Conservation (phyloP, 2,113 vertebrate genomes). For the Callopanchax toddi region DNA sequence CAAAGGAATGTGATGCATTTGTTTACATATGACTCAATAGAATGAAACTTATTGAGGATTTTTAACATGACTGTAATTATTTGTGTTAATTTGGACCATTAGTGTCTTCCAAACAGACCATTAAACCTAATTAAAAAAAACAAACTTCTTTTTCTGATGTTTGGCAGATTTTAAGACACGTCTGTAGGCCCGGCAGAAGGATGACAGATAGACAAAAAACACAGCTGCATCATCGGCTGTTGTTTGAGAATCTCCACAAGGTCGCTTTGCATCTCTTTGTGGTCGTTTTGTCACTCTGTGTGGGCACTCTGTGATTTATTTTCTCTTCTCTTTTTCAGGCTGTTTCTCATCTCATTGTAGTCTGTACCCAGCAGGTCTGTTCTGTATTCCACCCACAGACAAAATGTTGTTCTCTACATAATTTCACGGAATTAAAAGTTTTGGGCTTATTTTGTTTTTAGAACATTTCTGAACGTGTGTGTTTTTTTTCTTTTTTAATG, state of each 20-base stretch:
- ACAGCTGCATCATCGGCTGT: not conserved
- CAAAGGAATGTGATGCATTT: not conserved
- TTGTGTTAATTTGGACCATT: not conserved
- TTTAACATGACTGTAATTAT: not conserved
- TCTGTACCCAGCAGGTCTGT: not conserved
- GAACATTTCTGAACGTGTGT: no score
- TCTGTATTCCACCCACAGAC: not conserved
- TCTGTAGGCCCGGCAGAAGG: conserved; percentile 1
- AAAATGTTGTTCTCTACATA: not conserved
- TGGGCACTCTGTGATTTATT: not conserved
- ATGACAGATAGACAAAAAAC: conserved; percentile 1
- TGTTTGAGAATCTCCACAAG: not conserved
- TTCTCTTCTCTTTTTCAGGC: not conserved
- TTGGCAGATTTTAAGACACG: not conserved
- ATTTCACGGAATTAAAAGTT: not conserved
- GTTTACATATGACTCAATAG: conserved; percentile 5
- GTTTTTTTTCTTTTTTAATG: no score
- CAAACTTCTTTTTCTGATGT: not conserved
- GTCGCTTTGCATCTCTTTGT: not conserved
- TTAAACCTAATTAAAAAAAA: no score
- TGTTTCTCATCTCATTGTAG: not conserved
- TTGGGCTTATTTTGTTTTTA: not conserved
- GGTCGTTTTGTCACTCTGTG: conserved; percentile 12
- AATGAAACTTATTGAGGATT: not conserved
- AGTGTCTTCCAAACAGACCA: not conserved